These are phyloP conservation scores for Lepidurus arcticus DNA, from an alignment of 1,140 invertebrate genomes.

Conservation along the genomic window DNA sequence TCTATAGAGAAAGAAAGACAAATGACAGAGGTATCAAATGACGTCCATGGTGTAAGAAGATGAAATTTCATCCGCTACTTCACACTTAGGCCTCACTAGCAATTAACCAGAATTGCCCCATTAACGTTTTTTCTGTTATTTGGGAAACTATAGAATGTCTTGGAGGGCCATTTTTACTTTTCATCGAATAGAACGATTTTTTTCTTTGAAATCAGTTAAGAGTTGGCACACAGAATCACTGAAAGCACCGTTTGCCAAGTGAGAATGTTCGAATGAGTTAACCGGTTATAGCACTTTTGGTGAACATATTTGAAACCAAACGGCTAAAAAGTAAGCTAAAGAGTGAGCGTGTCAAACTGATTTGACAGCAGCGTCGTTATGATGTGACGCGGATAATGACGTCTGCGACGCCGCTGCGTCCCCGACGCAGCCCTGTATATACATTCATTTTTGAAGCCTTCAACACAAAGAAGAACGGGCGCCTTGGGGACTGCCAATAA, in stretches of 20 bases:
- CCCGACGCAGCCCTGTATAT: conserved; percentile 9
- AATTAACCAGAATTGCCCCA: conserved; percentile 21
- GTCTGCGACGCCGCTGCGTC: conserved; percentile 20
- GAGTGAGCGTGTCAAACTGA: conserved; percentile 11
- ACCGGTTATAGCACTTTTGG: not conserved
- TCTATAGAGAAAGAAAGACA: not conserved
- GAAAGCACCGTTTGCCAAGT: not conserved
- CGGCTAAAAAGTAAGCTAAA: not conserved
- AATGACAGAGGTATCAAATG: conserved; percentile 22
- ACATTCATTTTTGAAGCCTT: not conserved
- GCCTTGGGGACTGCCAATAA: conserved; percentile 2
- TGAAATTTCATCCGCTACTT: conserved; percentile 19
- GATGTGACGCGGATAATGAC: conserved; percentile 13
- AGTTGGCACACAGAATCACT: not conserved
- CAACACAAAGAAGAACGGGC: conserved; percentile 8
- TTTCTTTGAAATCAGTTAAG: not conserved
- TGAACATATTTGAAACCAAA: not conserved
- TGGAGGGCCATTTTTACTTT: not conserved
- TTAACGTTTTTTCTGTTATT: not conserved
- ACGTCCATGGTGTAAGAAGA: conserved; percentile 14
- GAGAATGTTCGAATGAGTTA: not conserved
- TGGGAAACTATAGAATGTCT: not conserved
- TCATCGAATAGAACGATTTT: not conserved
- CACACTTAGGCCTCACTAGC: conserved; percentile 20
- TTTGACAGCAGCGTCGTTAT: conserved; percentile 11